A percentile compares a stretch with the other conserved stretches of the same genome.
Evolutionary conservation across 2,113 vertebrate species (phyloP).

Genomic region (Neomonachus schauinslandi): DNA sequence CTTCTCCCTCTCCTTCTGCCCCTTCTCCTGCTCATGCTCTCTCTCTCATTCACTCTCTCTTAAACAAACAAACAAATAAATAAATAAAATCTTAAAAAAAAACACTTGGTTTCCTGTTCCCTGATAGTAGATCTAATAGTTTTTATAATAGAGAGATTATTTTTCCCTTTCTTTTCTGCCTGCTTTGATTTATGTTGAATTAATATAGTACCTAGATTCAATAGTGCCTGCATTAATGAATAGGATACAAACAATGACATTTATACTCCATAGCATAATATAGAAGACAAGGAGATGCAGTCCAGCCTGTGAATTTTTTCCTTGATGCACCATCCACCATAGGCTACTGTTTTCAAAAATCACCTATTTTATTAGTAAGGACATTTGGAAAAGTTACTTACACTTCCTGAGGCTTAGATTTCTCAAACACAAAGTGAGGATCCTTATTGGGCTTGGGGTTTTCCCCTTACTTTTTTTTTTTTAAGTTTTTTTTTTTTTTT

Average conservation of each 20-base stretch:
- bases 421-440: neutral
- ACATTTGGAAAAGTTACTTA: neutral
- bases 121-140: neutral
- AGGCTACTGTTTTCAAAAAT: neutral
- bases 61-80: too few relatives aligned
- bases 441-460: neutral
- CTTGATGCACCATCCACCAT: neutral
- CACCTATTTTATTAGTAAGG: neutral
- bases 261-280: neutral
- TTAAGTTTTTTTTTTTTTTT: too few relatives aligned
- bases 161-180: neutral
- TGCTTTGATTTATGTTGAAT: constrained; percentile 15
- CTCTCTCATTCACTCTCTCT: too few relatives aligned
- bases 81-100: neutral
- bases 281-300: neutral
- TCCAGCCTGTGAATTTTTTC: neutral
- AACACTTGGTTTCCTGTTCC: neutral
- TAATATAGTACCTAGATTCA: neutral
- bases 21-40: too few relatives aligned
- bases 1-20: too few relatives aligned
- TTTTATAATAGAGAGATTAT: neutral
- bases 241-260: neutral
- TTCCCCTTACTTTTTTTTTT: neutral
- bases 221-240: neutral
- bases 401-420: neutral